Evolutionary conservation across 2,888 invertebrate species (phyloP).

Genomic region (Bimastos eiseni): DNA sequence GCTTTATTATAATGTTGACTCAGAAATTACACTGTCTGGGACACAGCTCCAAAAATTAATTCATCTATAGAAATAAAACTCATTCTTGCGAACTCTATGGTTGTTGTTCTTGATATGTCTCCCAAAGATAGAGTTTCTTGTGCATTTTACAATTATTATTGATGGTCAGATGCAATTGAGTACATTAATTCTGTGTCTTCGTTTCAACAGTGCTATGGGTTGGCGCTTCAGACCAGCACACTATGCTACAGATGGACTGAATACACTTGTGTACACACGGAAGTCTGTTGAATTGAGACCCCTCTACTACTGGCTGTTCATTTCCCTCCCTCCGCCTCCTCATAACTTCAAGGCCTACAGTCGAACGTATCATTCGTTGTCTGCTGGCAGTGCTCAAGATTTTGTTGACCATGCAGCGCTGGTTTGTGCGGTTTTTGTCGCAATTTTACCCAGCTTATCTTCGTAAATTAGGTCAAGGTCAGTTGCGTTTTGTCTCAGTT

Average conservation of each 20-base stretch:
- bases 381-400: neutral
- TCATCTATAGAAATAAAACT: too few relatives aligned
- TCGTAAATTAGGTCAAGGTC: neutral
- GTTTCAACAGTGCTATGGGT: slow-evolving; percentile 20
- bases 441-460: neutral
- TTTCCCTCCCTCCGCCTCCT: slow-evolving; percentile 26
- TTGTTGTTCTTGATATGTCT: too few relatives aligned
- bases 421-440: neutral
- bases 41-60: too few relatives aligned
- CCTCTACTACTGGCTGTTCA: slow-evolving; percentile 29
- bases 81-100: too few relatives aligned
- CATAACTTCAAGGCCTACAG: slow-evolving; percentile 21
- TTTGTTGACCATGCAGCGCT: neutral
- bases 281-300: slow-evolving; percentile 23
- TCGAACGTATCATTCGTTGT: neutral
- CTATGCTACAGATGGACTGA: slow-evolving; percentile 25
- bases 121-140: too few relatives aligned
- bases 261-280: slow-evolving; percentile 8
- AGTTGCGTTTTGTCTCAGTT: neutral
- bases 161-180: neutral
- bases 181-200: neutral
- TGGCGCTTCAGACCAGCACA: slow-evolving; percentile 16
- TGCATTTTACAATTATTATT: neutral
- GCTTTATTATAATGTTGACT: too few relatives aligned
- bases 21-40: too few relatives aligned